Evolutionary conservation across 1,140 invertebrate species (phyloP), one percentile per base, ranked within the genome.

Genomic region (Trypoxylus dichotomus): DNA sequence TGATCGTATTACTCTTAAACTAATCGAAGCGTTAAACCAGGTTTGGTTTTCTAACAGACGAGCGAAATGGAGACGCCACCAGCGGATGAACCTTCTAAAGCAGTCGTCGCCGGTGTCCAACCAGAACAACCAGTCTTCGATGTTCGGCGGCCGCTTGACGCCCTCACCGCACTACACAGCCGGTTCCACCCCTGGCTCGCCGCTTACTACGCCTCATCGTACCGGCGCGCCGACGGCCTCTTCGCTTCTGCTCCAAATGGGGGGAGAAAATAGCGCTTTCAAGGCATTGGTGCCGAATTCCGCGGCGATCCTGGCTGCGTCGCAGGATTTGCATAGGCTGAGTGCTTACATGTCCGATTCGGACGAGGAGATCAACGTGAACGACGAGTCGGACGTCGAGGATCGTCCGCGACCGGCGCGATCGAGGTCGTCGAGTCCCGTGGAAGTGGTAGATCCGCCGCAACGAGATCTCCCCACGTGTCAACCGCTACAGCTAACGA

Each of bases 31-130:
- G 74, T 76, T 76, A 85, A 86, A 88, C 86, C 92, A 97, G 96
- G 95, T 97, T 92, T 97, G 96, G 96, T 97, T 97, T 95, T 97
- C 95, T 91, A 97, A 97, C 93, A 96, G 96, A 94, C 94, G 96
- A 90, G 96, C 96, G 88, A 97, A 97, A 91, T 97, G 95, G 96
- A 92, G 96, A 87, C 93, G 96, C 83, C 96, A 97, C 87, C 96
- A 97, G 87, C 93, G 96, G 85, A 96, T 97, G 94, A 96, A 94
- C 88, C 91, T 96, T 82, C 91, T 96, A 87, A 95, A 95, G 87
- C 93, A 93, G 86, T 91, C 88, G 82, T 91, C 87, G 75, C 88
- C 88, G 74, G 86, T 85, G 41, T 86, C 85, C 74, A 83, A 41
- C 37, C 88, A 86, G 81, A 87, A 86, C 79, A 87, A 86, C 84